Conservation (phyloP, 2,888 invertebrate genomes). For the Drosophila anomelani region DNA sequence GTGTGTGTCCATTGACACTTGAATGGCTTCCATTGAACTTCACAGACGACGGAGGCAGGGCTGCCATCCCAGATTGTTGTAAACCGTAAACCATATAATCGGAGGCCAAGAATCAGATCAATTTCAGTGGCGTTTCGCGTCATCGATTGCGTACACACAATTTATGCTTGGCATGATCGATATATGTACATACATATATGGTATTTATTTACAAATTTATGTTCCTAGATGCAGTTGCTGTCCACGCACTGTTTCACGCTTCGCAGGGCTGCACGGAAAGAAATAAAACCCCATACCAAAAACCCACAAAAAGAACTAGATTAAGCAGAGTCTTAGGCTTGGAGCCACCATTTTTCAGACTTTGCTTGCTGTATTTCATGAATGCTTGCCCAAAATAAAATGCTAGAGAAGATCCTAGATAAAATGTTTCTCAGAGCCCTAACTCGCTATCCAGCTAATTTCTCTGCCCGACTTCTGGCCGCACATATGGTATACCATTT, state of each 20-base stretch:
- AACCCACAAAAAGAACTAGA: no score
- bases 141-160: slow-evolving; percentile 22
- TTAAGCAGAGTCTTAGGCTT: neutral
- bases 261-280: slow-evolving; percentile 12
- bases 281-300: neutral
- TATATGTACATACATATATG: neutral
- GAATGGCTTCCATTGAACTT: slow-evolving; percentile 27
- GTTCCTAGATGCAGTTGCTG: slow-evolving; percentile 8
- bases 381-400: neutral
- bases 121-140: slow-evolving; percentile 27
- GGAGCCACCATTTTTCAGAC: no score
- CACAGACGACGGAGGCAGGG: neutral
- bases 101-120: slow-evolving; percentile 33
- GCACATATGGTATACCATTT: neutral
- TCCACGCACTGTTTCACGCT: slow-evolving; percentile 40
- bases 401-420: neutral
- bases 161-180: slow-evolving; percentile 7
- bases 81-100: slow-evolving; percentile 11
- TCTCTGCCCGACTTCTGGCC: neutral
- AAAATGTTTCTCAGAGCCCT: neutral
- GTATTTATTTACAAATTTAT: neutral
- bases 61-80: neutral
- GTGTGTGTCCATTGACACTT: slow-evolving; percentile 1
- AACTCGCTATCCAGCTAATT: neutral
- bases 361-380: no score